phyloP scores from a whole-genome alignment of 2,113 vertebrate species.

The Eclectus roratus region DNA sequence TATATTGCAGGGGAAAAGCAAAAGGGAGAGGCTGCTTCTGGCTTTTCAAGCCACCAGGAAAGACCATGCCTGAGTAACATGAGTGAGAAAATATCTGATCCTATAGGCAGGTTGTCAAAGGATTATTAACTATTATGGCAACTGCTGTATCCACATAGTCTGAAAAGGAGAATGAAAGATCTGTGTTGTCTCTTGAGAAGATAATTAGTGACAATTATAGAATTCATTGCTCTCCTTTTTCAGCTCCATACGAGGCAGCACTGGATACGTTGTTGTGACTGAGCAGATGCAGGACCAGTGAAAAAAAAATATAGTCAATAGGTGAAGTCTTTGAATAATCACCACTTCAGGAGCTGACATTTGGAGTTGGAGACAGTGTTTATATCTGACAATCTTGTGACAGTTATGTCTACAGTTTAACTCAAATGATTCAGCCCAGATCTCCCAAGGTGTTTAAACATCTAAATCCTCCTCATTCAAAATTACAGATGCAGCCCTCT shows the following conservation, averaged over 20 bases:
- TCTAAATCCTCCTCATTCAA: not conserved
- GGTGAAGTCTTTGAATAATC: not conserved
- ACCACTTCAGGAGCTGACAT: not conserved
- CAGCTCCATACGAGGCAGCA: not conserved
- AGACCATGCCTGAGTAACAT: accelerated
- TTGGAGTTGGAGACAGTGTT: not conserved
- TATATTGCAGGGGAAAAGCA: not conserved
- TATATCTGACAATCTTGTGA: not conserved
- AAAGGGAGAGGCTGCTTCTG: not conserved
- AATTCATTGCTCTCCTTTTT: not conserved
- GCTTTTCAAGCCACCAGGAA: not conserved
- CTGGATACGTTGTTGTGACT: not conserved
- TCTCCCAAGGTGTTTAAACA: not conserved
- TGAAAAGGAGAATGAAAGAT: not conserved
- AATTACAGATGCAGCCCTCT: not conserved
- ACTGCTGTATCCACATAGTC: not conserved
- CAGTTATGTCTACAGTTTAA: not conserved
- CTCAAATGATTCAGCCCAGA: not conserved
- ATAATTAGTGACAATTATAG: not conserved
- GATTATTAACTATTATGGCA: not conserved
- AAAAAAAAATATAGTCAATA: not conserved
- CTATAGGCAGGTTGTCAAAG: not conserved
- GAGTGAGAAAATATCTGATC: not conserved
- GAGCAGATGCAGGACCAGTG: not conserved
- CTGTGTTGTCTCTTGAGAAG: not conserved